Conservation (phyloP, 2,888 invertebrate genomes). For the Euzophera pinguis region DNA sequence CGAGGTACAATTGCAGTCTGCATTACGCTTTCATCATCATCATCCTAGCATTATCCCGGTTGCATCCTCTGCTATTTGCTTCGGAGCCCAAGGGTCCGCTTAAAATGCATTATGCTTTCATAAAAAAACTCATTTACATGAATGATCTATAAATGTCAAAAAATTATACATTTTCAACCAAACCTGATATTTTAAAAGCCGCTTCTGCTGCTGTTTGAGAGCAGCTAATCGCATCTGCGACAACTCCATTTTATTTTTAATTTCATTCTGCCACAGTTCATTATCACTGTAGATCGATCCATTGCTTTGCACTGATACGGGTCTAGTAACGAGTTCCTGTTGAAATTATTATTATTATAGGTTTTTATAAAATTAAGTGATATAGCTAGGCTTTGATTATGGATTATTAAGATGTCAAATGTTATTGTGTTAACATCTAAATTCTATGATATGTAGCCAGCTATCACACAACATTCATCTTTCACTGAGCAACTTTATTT, state of each 20-base stretch:
- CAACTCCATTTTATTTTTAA: constrained; percentile 82
- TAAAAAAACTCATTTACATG: too few relatives aligned
- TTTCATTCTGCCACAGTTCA: constrained; percentile 76
- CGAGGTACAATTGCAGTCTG: too few relatives aligned
- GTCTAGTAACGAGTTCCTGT: constrained; percentile 69
- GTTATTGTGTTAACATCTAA: constrained; percentile 3
- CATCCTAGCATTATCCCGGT: too few relatives aligned
- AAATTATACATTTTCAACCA: neutral
- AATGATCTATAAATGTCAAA: neutral
- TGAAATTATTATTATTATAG: constrained; percentile 23
- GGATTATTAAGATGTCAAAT: neutral
- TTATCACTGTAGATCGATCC: constrained; percentile 75
- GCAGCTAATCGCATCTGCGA: constrained; percentile 80
- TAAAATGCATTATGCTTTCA: too few relatives aligned
- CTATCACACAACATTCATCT: neutral
- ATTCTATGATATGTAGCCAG: neutral
- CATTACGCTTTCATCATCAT: too few relatives aligned
- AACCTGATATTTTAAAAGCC: constrained; percentile 72
- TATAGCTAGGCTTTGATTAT: constrained; percentile 11
- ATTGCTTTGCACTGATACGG: constrained; percentile 72
- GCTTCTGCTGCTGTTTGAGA: constrained; percentile 80
- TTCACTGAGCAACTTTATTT: neutral
- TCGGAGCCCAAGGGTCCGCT: too few relatives aligned
- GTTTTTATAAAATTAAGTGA: neutral
- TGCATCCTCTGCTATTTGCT: too few relatives aligned